phyloP scores from a whole-genome alignment of 2,888 invertebrate species.

The Pristionchus japonicus region DNA sequence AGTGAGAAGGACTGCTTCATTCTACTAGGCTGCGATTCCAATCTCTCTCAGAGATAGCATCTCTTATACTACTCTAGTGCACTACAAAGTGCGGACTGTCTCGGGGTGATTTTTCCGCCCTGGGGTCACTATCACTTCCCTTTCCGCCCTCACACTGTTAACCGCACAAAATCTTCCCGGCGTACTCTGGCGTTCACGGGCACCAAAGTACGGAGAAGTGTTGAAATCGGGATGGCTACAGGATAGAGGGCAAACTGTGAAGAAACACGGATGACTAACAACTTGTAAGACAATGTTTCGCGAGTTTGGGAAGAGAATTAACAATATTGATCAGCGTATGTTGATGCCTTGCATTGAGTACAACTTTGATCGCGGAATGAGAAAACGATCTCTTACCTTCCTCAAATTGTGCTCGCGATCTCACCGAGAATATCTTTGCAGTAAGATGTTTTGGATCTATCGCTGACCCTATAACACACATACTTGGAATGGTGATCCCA shows the following conservation, averaged over 20 bases:
- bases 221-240: not conserved
- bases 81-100: not conserved
- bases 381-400: not conserved
- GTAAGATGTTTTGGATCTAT: too few species aligned
- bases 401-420: too few species aligned
- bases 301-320: not conserved
- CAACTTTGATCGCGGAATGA: not conserved
- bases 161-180: not conserved
- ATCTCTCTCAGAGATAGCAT: not conserved
- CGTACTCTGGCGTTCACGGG: not conserved
- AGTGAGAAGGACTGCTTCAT: too few species aligned
- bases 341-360: not conserved
- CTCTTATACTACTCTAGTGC: not conserved
- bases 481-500: too few species aligned
- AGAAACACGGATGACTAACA: not conserved
- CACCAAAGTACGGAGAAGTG: not conserved
- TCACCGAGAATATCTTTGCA: too few species aligned
- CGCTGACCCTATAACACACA: too few species aligned
- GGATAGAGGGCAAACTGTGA: not conserved
- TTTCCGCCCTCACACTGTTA: not conserved
- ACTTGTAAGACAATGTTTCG: not conserved
- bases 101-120: not conserved
- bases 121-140: not conserved
- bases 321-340: not conserved
- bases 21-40: too few species aligned